Conservation (phyloP, 2,797 vertebrate species). For the Cyprinella venusta region DNA sequence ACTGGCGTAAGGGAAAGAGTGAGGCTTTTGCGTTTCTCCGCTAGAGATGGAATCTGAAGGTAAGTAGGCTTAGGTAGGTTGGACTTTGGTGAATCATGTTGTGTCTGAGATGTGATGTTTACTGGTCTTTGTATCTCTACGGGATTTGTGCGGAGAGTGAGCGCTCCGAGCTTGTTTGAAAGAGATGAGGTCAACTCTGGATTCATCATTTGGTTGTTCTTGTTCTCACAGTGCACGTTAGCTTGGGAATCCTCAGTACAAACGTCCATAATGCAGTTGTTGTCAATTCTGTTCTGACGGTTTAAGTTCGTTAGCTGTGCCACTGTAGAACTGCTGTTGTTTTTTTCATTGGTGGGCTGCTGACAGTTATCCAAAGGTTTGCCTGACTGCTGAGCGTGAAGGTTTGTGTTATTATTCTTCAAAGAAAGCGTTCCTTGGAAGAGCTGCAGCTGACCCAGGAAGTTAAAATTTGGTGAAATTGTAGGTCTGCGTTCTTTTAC, state of each 20-base stretch:
- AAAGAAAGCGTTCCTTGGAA: conserved; percentile 75
- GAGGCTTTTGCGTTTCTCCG: conserved; percentile 77
- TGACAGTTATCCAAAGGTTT: conserved; percentile 41
- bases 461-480: conserved; percentile 84
- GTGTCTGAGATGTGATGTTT: neutral
- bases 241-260: conserved; percentile 40
- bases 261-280: conserved; percentile 14
- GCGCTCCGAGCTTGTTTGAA: conserved; percentile 59
- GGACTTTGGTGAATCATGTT: conserved; percentile 43
- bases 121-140: conserved; percentile 47
- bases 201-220: conserved; percentile 17
- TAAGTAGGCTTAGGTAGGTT: conserved; percentile 56
- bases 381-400: conserved; percentile 49
- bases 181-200: conserved; percentile 58
- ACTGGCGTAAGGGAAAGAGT: conserved; percentile 72
- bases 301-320: conserved; percentile 17
- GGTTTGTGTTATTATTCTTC: conserved; percentile 37
- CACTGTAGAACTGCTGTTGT: neutral
- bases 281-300: conserved; percentile 32
- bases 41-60: conserved; percentile 69
- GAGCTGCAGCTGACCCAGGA: conserved; percentile 81
- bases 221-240: conserved; percentile 41
- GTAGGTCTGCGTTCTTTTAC: conserved; percentile 82
- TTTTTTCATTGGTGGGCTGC: conserved; percentile 15
- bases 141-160: conserved; percentile 53